A percentile compares a stretch with the other conserved stretches of the same genome.
Evolutionary conservation across 2,888 invertebrate genomes (phyloP).

Genomic region (Chydorus sphaericus): DNA sequence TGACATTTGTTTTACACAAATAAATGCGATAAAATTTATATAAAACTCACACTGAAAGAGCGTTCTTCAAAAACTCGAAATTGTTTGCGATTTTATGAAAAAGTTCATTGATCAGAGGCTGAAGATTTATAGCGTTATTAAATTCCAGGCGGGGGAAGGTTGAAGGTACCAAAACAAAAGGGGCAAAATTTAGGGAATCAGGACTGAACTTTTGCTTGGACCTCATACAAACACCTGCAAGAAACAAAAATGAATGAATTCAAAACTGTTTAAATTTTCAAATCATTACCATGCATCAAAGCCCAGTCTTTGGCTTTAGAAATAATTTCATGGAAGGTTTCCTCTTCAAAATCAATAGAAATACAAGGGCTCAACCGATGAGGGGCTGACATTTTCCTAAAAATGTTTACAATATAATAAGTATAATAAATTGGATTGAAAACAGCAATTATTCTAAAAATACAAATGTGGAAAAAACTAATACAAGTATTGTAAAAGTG

Average conservation of each 20-base stretch:
- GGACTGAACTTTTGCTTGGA: constrained; percentile 48
- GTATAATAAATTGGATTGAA: no score
- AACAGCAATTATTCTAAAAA: no score
- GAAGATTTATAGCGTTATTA: constrained; percentile 53
- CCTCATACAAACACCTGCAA: constrained; percentile 54
- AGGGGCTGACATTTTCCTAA: no score
- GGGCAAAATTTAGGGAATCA: constrained; percentile 54
- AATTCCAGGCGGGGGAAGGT: constrained; percentile 62
- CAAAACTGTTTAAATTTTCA: no score
- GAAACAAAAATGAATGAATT: no score
- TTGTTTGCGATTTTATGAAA: constrained; percentile 77
- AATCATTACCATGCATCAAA: constrained; percentile 57
- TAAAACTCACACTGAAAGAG: constrained; percentile 41
- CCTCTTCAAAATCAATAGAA: constrained; percentile 45
- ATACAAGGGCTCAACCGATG: constrained; percentile 46
- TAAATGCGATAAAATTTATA: no score
- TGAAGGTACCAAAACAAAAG: constrained; percentile 62
- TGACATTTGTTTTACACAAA: no score
- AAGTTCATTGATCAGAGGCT: constrained; percentile 59
- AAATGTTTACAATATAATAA: no score
- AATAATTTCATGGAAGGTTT: constrained; percentile 46
- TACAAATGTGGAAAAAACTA: no score
- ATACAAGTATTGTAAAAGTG: no score
- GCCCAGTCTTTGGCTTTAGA: constrained; percentile 71
- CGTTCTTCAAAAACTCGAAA: constrained; percentile 52